Conservation (phyloP, 2,888 invertebrate genomes). For the Salticus scenicus region DNA sequence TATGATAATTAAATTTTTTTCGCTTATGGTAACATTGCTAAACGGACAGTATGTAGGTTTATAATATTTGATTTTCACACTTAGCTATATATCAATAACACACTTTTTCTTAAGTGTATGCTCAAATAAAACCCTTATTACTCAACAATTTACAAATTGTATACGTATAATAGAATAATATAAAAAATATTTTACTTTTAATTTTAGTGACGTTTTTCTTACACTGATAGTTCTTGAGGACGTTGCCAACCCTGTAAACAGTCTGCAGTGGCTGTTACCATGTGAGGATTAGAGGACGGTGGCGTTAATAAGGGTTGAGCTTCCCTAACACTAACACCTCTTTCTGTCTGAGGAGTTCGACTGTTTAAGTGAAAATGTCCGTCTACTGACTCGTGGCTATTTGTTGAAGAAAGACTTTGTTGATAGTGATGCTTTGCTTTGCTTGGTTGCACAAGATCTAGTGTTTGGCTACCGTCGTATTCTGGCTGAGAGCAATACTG, state of each 20-base stretch:
- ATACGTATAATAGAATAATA: too few species aligned
- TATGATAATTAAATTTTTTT: too few species aligned
- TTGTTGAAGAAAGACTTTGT: slow-evolving; percentile 20
- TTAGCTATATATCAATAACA: too few species aligned
- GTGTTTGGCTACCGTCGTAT: slow-evolving; percentile 49
- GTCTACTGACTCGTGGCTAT: slow-evolving; percentile 38
- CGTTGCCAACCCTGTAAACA: slow-evolving; percentile 56
- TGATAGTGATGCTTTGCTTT: slow-evolving; percentile 26
- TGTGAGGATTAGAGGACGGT: slow-evolving; percentile 52
- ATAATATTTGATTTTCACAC: too few species aligned
- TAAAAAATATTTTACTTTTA: too few species aligned
- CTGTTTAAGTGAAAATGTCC: slow-evolving; percentile 38
- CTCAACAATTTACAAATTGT: too few species aligned
- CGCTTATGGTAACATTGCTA: too few species aligned
- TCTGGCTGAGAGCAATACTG: slow-evolving; percentile 50
- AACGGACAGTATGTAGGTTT: too few species aligned
- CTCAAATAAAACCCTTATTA: too few species aligned
- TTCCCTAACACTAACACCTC: slow-evolving; percentile 42
- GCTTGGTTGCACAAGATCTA: slow-evolving; percentile 51
- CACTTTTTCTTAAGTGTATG: too few species aligned
- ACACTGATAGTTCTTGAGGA: slow-evolving; percentile 65
- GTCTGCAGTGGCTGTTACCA: slow-evolving; percentile 40
- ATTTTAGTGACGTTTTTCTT: not conserved
- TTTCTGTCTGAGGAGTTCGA: slow-evolving; percentile 47
- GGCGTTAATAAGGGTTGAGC: slow-evolving; percentile 56